Evolutionary conservation across 2,888 invertebrate genomes (phyloP).

Genomic region (Drosophila neonasuta): DNA sequence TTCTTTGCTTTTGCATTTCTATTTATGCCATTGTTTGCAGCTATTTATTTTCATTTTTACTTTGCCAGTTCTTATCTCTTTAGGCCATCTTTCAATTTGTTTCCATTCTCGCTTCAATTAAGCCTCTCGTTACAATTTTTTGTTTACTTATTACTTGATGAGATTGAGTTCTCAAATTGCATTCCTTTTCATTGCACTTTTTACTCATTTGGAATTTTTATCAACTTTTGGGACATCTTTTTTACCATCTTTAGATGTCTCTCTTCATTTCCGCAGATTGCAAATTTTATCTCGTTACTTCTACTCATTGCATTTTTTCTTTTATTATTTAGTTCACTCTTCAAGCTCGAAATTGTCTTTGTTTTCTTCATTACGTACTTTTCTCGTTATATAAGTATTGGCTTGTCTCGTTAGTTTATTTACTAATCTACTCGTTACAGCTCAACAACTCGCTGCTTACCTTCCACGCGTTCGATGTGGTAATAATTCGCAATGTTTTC

Average conservation of each 20-base stretch:
- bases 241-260: neutral
- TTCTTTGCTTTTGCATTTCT: neutral
- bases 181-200: neutral
- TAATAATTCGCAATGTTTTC: too few relatives aligned
- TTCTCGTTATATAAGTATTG: too few relatives aligned
- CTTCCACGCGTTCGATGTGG: too few relatives aligned
- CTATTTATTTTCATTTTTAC: neutral
- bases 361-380: too few relatives aligned
- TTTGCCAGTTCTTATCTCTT: neutral
- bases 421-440: too few relatives aligned
- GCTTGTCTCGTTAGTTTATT: too few relatives aligned
- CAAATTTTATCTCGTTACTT: too few relatives aligned
- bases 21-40: neutral
- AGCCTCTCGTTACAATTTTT: neutral
- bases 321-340: too few relatives aligned
- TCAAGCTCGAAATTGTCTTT: too few relatives aligned
- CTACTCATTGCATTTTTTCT: too few relatives aligned
- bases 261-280: too few relatives aligned
- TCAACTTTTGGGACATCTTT: too few relatives aligned
- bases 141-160: neutral
- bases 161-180: neutral
- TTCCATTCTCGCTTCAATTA: neutral
- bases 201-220: neutral
- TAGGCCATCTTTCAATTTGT: neutral
- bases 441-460: neutral